These are phyloP conservation scores for Heliconius hortense DNA, from an alignment of 2,888 invertebrate genomes.

Conservation along the genomic window DNA sequence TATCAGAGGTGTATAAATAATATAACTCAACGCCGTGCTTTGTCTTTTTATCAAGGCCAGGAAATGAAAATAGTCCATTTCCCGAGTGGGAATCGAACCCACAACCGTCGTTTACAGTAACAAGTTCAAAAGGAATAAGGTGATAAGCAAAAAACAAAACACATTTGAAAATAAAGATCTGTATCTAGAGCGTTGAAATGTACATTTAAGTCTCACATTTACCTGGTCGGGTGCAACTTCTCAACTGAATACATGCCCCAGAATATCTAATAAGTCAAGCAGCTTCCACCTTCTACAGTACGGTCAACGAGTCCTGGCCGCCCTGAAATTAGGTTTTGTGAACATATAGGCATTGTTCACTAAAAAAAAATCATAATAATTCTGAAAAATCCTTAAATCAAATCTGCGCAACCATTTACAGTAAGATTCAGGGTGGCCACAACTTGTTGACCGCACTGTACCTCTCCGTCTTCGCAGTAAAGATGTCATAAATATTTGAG, in stretches of 20 bases:
- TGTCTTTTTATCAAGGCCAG: background rate
- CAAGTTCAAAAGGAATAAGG: background rate
- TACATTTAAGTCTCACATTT: conserved; percentile 35
- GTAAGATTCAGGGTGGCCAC: background rate
- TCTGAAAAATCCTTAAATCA: background rate
- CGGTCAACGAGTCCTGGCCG: background rate
- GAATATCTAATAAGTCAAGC: conserved; percentile 36
- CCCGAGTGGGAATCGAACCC: background rate
- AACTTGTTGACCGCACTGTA: background rate
- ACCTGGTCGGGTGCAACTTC: conserved; percentile 28
- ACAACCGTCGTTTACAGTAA: background rate
- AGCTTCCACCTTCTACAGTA: background rate
- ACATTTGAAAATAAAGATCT: conserved; percentile 19
- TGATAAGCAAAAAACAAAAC: background rate
- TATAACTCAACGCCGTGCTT: background rate
- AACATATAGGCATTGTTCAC: background rate
- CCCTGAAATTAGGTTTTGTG: background rate
- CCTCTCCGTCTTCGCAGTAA: conserved; percentile 20
- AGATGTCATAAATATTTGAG: conserved; percentile 36
- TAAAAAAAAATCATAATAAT: too few relatives aligned
- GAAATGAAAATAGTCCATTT: too few relatives aligned
- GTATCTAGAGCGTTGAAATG: conserved; percentile 19
- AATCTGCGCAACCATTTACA: background rate
- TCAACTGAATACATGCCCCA: conserved; percentile 38
- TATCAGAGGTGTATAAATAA: too few relatives aligned